Evolutionary conservation across 1,140 invertebrate genomes (phyloP), one percentile per base, ranked within the genome.

Genomic region (Bombyx mandarina): DNA sequence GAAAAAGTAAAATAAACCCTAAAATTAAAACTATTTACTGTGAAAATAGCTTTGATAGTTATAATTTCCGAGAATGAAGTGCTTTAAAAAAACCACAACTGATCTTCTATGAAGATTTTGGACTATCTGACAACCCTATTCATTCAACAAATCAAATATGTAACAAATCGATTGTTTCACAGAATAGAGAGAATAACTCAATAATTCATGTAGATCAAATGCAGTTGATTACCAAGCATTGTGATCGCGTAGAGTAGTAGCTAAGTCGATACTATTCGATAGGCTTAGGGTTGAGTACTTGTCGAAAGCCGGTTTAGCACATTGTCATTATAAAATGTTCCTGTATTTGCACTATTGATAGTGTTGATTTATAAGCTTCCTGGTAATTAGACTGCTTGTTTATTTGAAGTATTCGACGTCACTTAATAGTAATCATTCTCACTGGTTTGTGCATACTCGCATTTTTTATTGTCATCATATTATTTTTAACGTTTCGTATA

Each of bases 331-430:
- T 35, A 35, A 35, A 35, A 35, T 35, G 26, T 35, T 35, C 26
- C 26, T 35, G 26, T 35, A 35, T 35, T 35, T 35, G 26, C 45
- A 49, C 9, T 47, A 54, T 46, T 56, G 58, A 64, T 61, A 61
- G 56, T 56, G 56, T 62, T 73, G 63, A 70, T 73, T 73, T 73
- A 73, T 73, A 54, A 57, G 51, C 46, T 45, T 61, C 26, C 59
- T 56, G 45, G 60, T 69, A 72, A 75, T 72, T 72, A 75, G 67
- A 67, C 62, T 69, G 72, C 63, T 72, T 75, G 72, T 72, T 62
- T 65, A 61, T 66, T 35, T 35, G 26, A 35, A 35, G 26, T 5
- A 2, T 35, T 35, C 4, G 26, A 35, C 26, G 26, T 35, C 4
- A 35, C 2, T 5, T 35, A 35, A 35, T 35, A 35, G 26, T 35